Conservation (phyloP, 2,888 invertebrate genomes). For the Dione juno region DNA sequence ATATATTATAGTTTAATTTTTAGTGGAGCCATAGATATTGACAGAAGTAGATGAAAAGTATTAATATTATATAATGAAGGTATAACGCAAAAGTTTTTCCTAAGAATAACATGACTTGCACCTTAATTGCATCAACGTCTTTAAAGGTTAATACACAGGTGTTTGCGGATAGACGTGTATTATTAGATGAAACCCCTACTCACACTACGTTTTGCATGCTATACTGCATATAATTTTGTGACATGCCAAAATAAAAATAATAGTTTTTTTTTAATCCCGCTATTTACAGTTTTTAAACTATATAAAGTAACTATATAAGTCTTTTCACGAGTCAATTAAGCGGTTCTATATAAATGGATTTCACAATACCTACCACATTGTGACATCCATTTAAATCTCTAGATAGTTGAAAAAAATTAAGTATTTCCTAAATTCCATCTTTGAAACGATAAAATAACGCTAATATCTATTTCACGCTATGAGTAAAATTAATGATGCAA, state of each 20-base stretch:
- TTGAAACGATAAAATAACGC: background rate
- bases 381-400: no score
- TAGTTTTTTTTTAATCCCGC: background rate
- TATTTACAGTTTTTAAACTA: no score
- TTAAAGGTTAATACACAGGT: slow-evolving; percentile 22
- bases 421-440: no score
- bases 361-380: no score
- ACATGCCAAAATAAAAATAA: background rate
- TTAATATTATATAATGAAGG: slow-evolving; percentile 21
- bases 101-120: slow-evolving; percentile 28
- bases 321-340: no score
- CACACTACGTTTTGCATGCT: background rate
- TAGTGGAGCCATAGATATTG: background rate
- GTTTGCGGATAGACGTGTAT: background rate
- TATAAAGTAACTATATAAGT: no score
- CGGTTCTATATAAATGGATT: no score
- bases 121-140: slow-evolving; percentile 15
- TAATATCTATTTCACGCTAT: background rate
- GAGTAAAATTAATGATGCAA: background rate
- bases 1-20: no score
- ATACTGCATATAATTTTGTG: background rate
- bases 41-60: background rate
- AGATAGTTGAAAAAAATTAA: no score
- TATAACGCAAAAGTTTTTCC: background rate
- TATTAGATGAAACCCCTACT: slow-evolving; percentile 2